Evolutionary conservation across 2,888 invertebrate species (phyloP).

Genomic region (Nomada goodeniana): DNA sequence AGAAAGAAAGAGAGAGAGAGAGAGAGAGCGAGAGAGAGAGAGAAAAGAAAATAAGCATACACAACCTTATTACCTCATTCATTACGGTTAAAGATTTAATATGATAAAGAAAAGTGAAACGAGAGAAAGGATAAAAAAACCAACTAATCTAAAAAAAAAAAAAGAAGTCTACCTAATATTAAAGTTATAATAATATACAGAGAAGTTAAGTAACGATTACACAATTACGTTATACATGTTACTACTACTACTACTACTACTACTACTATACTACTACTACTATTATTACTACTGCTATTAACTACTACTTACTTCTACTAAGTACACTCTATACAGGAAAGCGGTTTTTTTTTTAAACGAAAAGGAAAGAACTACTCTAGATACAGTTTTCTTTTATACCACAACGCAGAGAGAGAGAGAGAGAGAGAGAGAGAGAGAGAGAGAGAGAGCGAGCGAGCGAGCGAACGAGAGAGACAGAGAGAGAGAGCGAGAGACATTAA

Average conservation of each 20-base stretch:
- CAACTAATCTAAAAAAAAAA: conserved; percentile 76
- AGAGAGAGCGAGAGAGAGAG: conserved; percentile 68
- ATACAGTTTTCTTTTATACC: conserved; percentile 65
- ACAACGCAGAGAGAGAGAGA: conserved; percentile 51
- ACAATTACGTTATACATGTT: conserved; percentile 79
- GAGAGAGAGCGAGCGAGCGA: conserved; percentile 11
- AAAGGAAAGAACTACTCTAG: conserved; percentile 53
- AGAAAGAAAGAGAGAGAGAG: conserved; percentile 69
- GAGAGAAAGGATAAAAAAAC: conserved; percentile 72
- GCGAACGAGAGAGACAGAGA: no score
- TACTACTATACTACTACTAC: conserved; percentile 63
- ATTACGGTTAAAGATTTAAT: conserved; percentile 83
- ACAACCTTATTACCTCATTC: conserved; percentile 84
- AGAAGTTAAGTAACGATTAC: conserved; percentile 81
- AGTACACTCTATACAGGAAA: conserved; percentile 57
- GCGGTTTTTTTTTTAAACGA: conserved; percentile 55
- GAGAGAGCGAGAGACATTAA: conserved; percentile 39
- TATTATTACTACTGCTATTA: conserved; percentile 72
- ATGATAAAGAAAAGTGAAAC: conserved; percentile 77
- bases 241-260: conserved; percentile 75
- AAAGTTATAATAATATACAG: conserved; percentile 83
- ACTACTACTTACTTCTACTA: conserved; percentile 67
- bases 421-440: no score
- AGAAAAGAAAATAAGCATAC: conserved; percentile 77
- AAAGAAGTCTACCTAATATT: conserved; percentile 82